A percentile compares a stretch with the other conserved stretches of the same genome.
These are phyloP conservation scores for Antrozous pallidus DNA, from an alignment of 2,797 vertebrate species.

Conservation along the genomic window DNA sequence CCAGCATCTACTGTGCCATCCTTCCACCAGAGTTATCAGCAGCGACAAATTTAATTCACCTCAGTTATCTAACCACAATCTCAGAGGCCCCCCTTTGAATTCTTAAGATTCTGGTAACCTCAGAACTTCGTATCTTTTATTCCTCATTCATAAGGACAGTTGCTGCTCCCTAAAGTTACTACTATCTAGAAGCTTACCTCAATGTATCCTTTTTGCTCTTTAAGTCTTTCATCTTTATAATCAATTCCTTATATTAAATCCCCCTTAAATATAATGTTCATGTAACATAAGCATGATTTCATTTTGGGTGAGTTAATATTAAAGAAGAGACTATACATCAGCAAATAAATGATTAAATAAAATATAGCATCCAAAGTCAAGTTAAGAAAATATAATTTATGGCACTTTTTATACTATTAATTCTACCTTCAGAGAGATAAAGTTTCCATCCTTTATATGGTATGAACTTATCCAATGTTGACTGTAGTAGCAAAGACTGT, in stretches of 20 bases:
- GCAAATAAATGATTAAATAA: not conserved
- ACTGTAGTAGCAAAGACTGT: constrained; percentile 82
- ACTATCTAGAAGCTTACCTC: not conserved
- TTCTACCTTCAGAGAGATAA: constrained; percentile 95
- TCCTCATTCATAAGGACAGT: not conserved
- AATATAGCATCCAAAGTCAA: not conserved
- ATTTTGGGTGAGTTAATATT: constrained; percentile 15
- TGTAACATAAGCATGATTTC: constrained; percentile 8
- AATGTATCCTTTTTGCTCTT: not conserved
- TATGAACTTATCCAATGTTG: constrained; percentile 87
- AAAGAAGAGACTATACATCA: not conserved
- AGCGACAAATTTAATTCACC: not conserved
- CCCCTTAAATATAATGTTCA: not conserved
- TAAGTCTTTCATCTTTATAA: not conserved
- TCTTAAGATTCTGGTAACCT: not conserved
- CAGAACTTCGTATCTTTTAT: not conserved
- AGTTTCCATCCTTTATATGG: constrained; percentile 95
- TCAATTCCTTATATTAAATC: not conserved
- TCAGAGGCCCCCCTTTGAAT: not conserved
- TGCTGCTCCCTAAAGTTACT: not conserved
- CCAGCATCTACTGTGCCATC: not conserved
- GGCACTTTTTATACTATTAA: not conserved
- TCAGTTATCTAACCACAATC: not conserved
- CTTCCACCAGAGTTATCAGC: not conserved
- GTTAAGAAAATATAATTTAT: not conserved